phyloP scores from a whole-genome alignment of 2,888 invertebrate species.

The Hipparchia semele region DNA sequence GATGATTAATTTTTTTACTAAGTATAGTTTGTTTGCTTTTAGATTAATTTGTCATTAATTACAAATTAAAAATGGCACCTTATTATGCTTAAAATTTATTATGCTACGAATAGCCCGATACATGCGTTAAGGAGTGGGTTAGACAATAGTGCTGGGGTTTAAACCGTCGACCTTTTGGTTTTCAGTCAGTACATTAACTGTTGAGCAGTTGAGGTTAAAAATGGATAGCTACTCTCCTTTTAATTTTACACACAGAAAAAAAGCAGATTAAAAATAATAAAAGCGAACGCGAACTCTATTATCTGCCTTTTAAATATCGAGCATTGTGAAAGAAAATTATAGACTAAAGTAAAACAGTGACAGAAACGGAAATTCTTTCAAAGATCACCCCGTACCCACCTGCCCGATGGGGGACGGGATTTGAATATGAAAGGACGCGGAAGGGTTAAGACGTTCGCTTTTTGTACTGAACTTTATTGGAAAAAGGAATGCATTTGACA shows the following conservation, averaged over 20 bases:
- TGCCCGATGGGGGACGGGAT: constrained; percentile 68
- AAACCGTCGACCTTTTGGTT: too few relatives aligned
- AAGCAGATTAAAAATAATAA: constrained; percentile 22
- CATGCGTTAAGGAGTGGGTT: too few relatives aligned
- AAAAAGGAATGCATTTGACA: constrained; percentile 25
- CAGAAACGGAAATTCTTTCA: constrained; percentile 69
- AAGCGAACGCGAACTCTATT: constrained; percentile 35
- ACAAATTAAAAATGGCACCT: too few relatives aligned
- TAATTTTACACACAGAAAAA: background rate
- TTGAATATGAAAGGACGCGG: constrained; percentile 70
- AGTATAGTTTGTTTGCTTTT: too few relatives aligned
- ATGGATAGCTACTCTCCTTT: too few relatives aligned
- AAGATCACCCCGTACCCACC: constrained; percentile 62
- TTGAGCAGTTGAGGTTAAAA: too few relatives aligned
- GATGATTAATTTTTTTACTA: too few relatives aligned
- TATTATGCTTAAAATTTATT: too few relatives aligned
- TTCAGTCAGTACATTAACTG: too few relatives aligned
- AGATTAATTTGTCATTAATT: too few relatives aligned
- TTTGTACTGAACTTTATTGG: constrained; percentile 43
- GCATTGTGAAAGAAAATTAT: constrained; percentile 43
- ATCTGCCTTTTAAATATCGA: constrained; percentile 37
- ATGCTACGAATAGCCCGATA: too few relatives aligned
- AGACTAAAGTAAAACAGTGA: constrained; percentile 46
- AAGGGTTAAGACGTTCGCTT: constrained; percentile 68
- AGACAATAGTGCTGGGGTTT: too few relatives aligned